Evolutionary conservation across 1,140 invertebrate species (phyloP), one percentile per base, ranked within the genome.

Genomic region (Drosophila tropicalis): DNA sequence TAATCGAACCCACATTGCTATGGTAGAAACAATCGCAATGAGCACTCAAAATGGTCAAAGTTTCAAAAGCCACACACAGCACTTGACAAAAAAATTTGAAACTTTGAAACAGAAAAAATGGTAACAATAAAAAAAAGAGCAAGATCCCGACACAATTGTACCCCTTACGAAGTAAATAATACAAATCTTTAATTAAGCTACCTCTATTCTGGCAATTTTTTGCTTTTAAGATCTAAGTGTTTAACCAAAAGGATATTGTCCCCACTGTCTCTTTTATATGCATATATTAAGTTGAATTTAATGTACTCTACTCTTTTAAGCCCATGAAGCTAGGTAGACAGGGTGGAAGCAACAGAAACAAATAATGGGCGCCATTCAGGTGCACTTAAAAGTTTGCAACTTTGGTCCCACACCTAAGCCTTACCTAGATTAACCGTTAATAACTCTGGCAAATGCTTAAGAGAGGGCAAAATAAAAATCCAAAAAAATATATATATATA

Each of bases 351-450:
- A 25, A 10, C 13, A n/a, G 17, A 47, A n/a, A 10, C 10, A 41
- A 54, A 47, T 17, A 47, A 47, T 47, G 72, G 29, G 5, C 29
- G 29, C 29, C 29, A 29, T 29, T 29, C 29, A 29, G 29, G 29
- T 79, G 72, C 76, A 79, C 58, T 78, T 78, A 75, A 67, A 78
- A 75, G 67, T 75, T 74, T 65, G 19, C 34, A 55, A 19, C 32
- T 40, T 29, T 32, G 44, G 44, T 47, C 39, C 15, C 61, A 56
- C 47, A 44, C 62, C 51, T 36, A 41, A 17, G 29, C 66, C 67
- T 47, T 19, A 17, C 44, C 22, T 76, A 76, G 79, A 86, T 86
- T 86, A 86, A 82, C 67, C 79, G 83, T 87, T 86, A 86, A 86
- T 87, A 87, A 82, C 71, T 63, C 69, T 69, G 66, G 29, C 17